Conservation (phyloP, 2,888 invertebrate species). For the Caenorhabditis plicata region DNA sequence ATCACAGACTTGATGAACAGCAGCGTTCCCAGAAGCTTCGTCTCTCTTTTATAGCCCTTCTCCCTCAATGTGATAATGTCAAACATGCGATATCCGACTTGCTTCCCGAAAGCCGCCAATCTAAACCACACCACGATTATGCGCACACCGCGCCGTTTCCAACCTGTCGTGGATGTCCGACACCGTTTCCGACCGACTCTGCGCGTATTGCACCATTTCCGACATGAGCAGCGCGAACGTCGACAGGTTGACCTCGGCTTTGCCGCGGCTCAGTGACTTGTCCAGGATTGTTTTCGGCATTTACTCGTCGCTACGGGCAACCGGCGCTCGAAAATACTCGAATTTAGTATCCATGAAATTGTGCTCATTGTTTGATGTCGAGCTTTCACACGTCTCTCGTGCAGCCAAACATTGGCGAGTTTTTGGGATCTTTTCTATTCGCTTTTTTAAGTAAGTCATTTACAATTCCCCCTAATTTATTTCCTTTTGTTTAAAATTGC, state of each 20-base stretch:
- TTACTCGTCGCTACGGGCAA: too few relatives aligned
- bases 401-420: slow-evolving; percentile 26
- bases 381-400: slow-evolving; percentile 19
- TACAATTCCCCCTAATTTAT: background rate
- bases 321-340: too few relatives aligned
- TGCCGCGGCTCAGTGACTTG: slow-evolving; percentile 63
- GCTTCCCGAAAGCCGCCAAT: slow-evolving; percentile 88
- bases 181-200: slow-evolving; percentile 83
- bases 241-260: slow-evolving; percentile 63
- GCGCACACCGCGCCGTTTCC: background rate
- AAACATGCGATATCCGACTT: slow-evolving; percentile 88
- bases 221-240: slow-evolving; percentile 92
- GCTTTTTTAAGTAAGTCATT: slow-evolving; percentile 18
- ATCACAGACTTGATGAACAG: slow-evolving; percentile 89
- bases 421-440: slow-evolving; percentile 14
- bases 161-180: slow-evolving; percentile 87
- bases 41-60: slow-evolving; percentile 82
- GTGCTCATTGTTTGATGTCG: too few relatives aligned
- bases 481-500: background rate
- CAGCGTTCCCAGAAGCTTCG: slow-evolving; percentile 83
- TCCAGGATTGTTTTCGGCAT: slow-evolving; percentile 59
- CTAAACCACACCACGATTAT: slow-evolving; percentile 69
- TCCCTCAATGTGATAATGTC: slow-evolving; percentile 92
- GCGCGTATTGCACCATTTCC: slow-evolving; percentile 96
- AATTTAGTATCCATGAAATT: too few relatives aligned